Conservation (phyloP, 2,888 invertebrate species). For the Chirona hameri region DNA sequence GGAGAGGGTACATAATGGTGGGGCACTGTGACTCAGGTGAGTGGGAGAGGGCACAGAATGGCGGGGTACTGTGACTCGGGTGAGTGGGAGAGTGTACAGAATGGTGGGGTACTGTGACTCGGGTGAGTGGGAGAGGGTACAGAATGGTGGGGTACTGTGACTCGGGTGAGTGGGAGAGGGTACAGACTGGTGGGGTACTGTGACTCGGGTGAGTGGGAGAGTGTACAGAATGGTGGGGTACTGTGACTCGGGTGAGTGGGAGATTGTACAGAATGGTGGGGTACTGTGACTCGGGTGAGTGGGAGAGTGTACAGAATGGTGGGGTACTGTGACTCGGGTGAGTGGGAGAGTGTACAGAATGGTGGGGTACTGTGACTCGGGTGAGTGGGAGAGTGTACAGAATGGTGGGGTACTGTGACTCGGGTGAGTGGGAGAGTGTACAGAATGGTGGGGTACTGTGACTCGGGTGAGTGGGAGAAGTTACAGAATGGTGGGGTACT, state of each 20-base stretch:
- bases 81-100: background rate
- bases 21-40: background rate
- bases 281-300: background rate
- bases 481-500: background rate
- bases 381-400: background rate
- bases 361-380: background rate
- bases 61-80: background rate
- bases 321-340: background rate
- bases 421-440: background rate
- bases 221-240: background rate
- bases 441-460: background rate
- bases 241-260: background rate
- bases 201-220: background rate
- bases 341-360: background rate
- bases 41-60: background rate
- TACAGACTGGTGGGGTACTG: background rate
- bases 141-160: background rate
- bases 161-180: background rate
- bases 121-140: background rate
- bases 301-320: background rate
- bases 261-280: background rate
- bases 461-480: background rate
- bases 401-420: background rate
- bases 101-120: background rate
- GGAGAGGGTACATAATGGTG: background rate